Evolutionary conservation across 2,113 vertebrate species (phyloP), one percentile per base, ranked within the genome.

Genomic region (Meles meles): DNA sequence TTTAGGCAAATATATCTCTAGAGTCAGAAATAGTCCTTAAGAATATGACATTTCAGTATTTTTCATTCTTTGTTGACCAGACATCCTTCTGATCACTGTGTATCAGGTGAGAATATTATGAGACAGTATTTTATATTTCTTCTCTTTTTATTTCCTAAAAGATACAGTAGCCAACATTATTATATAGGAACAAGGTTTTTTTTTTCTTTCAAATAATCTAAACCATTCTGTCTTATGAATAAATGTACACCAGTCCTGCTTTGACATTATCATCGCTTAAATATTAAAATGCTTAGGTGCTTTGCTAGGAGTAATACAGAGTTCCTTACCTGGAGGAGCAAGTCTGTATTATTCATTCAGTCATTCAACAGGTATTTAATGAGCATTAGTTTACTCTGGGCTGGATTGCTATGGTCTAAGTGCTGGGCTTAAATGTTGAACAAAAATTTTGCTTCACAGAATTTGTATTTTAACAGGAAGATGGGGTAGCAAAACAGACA

Each of bases 181-280:
- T 65, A 81, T 39, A 34, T 77, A 85, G 69, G n/a, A 84, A 80
- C 3, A 34, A 47, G n/a, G 34, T 59, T 59, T 2, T 92, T 94
- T 92, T 52, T 49, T 52, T 37, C n/a, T 86, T 74, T 87, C 71
- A 31, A 93, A 39, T 81, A 65, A 29, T 55, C 23, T 93, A 77
- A 95, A 59, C n/a, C 44, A 61, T 91, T 96, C 90, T 74, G 72
- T 74, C 89, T 94, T 90, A 39, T 29, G 25, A 44, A 42, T 92
- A 89, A 82, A 84, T 47, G 85, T 89, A 67, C 0, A 7, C 57
- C 21, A 94, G 1, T 94, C 29, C n/a, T 63, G 27, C 55, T 82
- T 97, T 91, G 3, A 31, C 47, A 82, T 13, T 79, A 44, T 83
- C 17, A 6, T 87, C 37, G 69, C 17, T 88, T 94, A 72, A 93